Conservation (phyloP, 2,888 invertebrate genomes). For the Luperina nickerlii region DNA sequence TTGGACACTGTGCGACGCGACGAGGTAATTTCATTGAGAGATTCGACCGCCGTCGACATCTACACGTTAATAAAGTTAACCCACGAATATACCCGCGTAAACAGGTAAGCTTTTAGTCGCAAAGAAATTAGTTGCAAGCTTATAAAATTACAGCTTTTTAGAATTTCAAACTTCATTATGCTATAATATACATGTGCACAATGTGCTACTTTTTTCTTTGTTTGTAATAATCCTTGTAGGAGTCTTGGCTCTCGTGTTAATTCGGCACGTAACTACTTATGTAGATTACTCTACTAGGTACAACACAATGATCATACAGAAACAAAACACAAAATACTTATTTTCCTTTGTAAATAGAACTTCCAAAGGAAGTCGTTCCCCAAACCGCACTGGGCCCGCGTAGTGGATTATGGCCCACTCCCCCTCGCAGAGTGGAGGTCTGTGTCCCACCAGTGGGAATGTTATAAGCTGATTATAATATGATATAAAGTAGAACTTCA, state of each 20-base stretch:
- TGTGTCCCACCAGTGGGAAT: too few species aligned
- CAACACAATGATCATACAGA: not conserved
- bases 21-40: constrained; percentile 53
- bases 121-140: constrained; percentile 7
- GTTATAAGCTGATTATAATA: not conserved
- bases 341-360: not conserved
- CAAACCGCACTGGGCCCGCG: not conserved
- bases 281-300: not conserved
- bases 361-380: not conserved
- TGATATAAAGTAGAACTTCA: not conserved
- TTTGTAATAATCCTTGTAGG: not conserved
- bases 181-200: not conserved
- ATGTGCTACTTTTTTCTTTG: constrained; percentile 10
- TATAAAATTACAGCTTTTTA: constrained; percentile 11
- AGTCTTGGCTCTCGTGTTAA: not conserved
- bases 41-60: constrained; percentile 51
- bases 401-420: not conserved
- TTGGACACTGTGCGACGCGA: constrained; percentile 20
- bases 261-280: constrained; percentile 4
- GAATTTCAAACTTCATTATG: constrained; percentile 3
- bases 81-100: constrained; percentile 21
- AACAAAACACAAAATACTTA: not conserved
- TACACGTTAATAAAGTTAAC: constrained; percentile 46
- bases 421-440: not conserved
- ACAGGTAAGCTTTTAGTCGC: constrained; percentile 33